Percentiles rank a stretch among this genome's conserved stretches.
These are phyloP conservation scores for Mamestra configurata DNA, from an alignment of 1,140 invertebrate species.

Conservation along the genomic window DNA sequence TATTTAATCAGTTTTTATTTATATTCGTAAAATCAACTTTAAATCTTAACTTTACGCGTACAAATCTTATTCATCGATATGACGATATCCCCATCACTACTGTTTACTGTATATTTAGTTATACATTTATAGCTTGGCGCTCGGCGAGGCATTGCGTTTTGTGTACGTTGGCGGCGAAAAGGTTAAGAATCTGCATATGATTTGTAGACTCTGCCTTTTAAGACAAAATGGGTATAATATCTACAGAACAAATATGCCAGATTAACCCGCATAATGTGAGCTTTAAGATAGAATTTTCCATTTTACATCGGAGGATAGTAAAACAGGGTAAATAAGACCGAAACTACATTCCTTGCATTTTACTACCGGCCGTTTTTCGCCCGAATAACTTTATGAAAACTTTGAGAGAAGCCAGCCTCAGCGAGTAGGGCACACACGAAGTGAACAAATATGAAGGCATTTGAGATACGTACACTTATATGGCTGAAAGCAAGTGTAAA, in stretches of 20 bases:
- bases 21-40: too few relatives aligned
- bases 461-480: not conserved
- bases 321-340: not conserved
- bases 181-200: too few relatives aligned
- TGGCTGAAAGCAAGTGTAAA: not conserved
- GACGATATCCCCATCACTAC: too few relatives aligned
- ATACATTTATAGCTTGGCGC: too few relatives aligned
- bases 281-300: not conserved
- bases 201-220: too few relatives aligned
- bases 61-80: too few relatives aligned
- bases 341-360: constrained; percentile 3
- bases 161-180: too few relatives aligned
- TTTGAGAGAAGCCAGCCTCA: not conserved
- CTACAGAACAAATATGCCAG: not conserved
- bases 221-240: too few relatives aligned
- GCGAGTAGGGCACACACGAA: not conserved
- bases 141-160: too few relatives aligned
- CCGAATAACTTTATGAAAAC: not conserved
- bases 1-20: too few relatives aligned
- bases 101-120: too few relatives aligned
- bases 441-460: not conserved
- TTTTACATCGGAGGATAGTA: not conserved
- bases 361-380: constrained; percentile 5
- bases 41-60: too few relatives aligned
- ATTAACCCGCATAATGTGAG: not conserved